Evolutionary conservation across 1,140 invertebrate genomes (phyloP).

Genomic region (Leptoteleia sp.): DNA sequence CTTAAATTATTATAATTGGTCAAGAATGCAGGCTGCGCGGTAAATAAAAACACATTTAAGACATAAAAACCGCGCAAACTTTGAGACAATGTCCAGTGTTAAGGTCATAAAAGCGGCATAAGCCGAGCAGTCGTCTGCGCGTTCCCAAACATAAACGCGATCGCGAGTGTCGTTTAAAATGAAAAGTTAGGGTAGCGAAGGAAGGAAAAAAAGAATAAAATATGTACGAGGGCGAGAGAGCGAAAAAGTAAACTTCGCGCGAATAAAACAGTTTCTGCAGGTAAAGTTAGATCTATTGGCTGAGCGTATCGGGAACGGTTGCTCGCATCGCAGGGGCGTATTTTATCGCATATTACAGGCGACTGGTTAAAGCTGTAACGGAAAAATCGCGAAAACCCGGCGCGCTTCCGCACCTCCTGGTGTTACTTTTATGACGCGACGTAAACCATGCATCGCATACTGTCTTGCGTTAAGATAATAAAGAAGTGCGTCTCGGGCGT

Average conservation of each 20-base stretch:
- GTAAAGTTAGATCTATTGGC: conserved; percentile 68
- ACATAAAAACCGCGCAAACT: not conserved
- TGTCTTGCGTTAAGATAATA: conserved; percentile 74
- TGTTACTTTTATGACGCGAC: conserved; percentile 76
- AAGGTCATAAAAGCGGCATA: conserved; percentile 20
- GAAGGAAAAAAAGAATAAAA: conserved; percentile 37
- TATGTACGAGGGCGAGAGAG: not conserved
- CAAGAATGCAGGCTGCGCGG: not conserved
- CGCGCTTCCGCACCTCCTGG: conserved; percentile 44
- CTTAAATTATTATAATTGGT: not conserved
- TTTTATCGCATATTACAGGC: conserved; percentile 74
- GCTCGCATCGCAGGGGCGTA: conserved; percentile 56
- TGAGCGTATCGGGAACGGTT: conserved; percentile 30
- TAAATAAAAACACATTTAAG: not conserved
- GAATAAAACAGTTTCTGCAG: conserved; percentile 56
- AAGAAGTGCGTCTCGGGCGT: conserved; percentile 66
- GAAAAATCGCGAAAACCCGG: conserved; percentile 58
- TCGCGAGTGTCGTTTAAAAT: conserved; percentile 34
- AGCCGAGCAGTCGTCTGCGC: conserved; percentile 12
- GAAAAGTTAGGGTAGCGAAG: conserved; percentile 14
- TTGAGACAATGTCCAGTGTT: conserved; percentile 10
- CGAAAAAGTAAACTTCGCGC: conserved; percentile 33
- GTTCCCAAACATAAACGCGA: conserved; percentile 31
- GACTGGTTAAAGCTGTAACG: conserved; percentile 69
- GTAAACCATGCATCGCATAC: conserved; percentile 75